Percentiles rank a stretch among this genome's conserved stretches.
Conservation (phyloP, 2,888 invertebrate species). For the Sarcophaga carnaria region DNA sequence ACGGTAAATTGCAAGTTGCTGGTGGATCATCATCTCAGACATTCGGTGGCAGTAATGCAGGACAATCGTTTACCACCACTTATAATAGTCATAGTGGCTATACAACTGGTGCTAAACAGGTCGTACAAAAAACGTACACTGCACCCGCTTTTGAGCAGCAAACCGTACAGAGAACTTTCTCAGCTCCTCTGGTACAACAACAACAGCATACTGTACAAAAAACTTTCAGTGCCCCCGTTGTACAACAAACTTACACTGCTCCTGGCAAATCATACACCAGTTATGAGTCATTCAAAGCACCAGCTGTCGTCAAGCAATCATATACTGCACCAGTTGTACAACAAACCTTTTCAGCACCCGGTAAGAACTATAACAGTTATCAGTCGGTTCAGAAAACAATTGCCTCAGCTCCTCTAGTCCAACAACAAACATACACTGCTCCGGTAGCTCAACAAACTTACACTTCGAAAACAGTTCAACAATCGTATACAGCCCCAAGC, state of each 20-base stretch:
- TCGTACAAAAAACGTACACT: slow-evolving; percentile 13
- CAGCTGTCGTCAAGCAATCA: slow-evolving; percentile 35
- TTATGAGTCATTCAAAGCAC: slow-evolving; percentile 42
- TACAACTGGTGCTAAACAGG: slow-evolving; percentile 52
- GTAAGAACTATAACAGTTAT: slow-evolving; percentile 44
- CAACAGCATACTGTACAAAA: slow-evolving; percentile 50
- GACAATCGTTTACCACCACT: slow-evolving; percentile 36
- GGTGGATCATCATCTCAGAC: slow-evolving; percentile 23
- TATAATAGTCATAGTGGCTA: slow-evolving; percentile 52
- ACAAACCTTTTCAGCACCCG: slow-evolving; percentile 50
- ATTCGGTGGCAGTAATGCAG: slow-evolving; percentile 11
- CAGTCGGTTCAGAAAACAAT: slow-evolving; percentile 39
- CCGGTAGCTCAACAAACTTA: background rate
- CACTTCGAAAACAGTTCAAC: slow-evolving; percentile 3
- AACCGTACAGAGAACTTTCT: slow-evolving; percentile 20
- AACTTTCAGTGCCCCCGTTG: slow-evolving; percentile 49
- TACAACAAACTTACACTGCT: slow-evolving; percentile 42
- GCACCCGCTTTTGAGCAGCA: background rate
- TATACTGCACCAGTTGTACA: slow-evolving; percentile 40
- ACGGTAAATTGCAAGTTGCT: slow-evolving; percentile 43
- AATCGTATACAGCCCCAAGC: background rate
- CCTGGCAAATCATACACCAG: slow-evolving; percentile 47
- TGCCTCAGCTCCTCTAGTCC: slow-evolving; percentile 30
- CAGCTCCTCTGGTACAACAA: slow-evolving; percentile 51
- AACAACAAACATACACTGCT: slow-evolving; percentile 4